Evolutionary conservation across 1,140 invertebrate species (phyloP), one percentile per base, ranked within the genome.

Genomic region (Camponotus floridanus): DNA sequence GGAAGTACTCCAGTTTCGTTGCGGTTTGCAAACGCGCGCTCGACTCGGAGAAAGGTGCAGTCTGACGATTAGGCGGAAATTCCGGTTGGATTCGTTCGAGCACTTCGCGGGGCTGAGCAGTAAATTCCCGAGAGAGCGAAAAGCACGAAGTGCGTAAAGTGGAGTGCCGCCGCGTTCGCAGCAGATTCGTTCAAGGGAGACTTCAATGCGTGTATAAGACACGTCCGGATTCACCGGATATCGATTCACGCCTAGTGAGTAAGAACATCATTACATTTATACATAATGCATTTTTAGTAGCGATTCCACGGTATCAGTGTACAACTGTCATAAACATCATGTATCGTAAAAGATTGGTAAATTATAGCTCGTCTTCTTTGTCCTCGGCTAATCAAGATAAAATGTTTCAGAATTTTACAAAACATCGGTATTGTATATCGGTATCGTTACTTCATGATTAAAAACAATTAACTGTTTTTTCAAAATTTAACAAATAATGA

Each of bases 171-270:
- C n/a, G 45, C 55, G n/a, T 55, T 36, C 62, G 61, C 76, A 48
- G 48, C 36, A 59, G 18, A 13, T 74, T 55, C 39, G 31, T 83
- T n/a, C 48, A 59, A 39, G n/a, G 68, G 42, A 83, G 79, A 83
- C 42, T 83, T 83, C 45, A 71, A 83, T 68, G 79, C 79, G 79
- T 59, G 68, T 83, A 5, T 33, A 73, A 74, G 8, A n/a, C 68
- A 39, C 55, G 39, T 45, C 21, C 48, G 68, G 55, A 57, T 61
- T 81, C 39, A 31, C 76, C 45, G 76, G 45, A 55, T 80, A 80
- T 74, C 26, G 39, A 83, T 61, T 73, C 67, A 36, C 51, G 26
- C 26, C 48, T 13, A 11, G 67, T 81, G 18, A 61, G n/a, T 74
- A 74, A n/a, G 48, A 79, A 11, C 21, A 26, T 21, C 57, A 21